Evolutionary conservation across 2,113 vertebrate genomes (phyloP), one percentile per base, ranked within the genome.

Genomic region (Puntigrus tetrazona): DNA sequence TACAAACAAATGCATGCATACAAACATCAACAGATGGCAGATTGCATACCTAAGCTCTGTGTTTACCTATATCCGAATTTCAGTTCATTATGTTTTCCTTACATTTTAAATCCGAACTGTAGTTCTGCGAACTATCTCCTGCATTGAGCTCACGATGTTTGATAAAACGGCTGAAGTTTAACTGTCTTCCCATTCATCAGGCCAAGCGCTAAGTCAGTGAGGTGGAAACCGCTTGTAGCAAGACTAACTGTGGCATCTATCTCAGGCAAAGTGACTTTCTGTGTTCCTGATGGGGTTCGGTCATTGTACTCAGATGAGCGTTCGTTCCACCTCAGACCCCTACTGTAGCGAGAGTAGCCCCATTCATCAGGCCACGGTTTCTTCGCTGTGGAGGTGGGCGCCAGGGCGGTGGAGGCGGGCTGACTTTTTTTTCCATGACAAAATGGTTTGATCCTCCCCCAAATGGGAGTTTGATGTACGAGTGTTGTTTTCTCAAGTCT

Each of bases 281-380:
- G 13, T 74, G 55, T 88, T 25, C 78, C 82, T 92, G 90, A 92
- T 88, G 87, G 77, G 86, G 89, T 88, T 89, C 70, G 84, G 84
- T 87, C 87, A 82, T 89, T 85, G 87, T 85, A 57, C 31, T 90
- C 91, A 93, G 92, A 94, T 93, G 93, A 94, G 92, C 88, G 92
- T 93, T 95, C 88, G 89, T 92, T 90, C 89, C 88, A 90, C 78
- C 86, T 84, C 79, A 89, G 90, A 89, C 84, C 14, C 74, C 83
- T 84, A 67, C 61, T 18, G 67, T 16, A 45, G 85, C 80, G 61
- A 92, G 89, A 93, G 87, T 88, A 89, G 80, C 67, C 79, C 87
- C 90, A 92, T 92, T 92, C 85, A 92, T 93, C 92, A 93, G 90
- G 72, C 25, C 81, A 36, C 38, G 61, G 34, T 76, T 67, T 31